Evolutionary conservation across 2,888 invertebrate genomes (phyloP).

Genomic region (Apoderus coryli): DNA sequence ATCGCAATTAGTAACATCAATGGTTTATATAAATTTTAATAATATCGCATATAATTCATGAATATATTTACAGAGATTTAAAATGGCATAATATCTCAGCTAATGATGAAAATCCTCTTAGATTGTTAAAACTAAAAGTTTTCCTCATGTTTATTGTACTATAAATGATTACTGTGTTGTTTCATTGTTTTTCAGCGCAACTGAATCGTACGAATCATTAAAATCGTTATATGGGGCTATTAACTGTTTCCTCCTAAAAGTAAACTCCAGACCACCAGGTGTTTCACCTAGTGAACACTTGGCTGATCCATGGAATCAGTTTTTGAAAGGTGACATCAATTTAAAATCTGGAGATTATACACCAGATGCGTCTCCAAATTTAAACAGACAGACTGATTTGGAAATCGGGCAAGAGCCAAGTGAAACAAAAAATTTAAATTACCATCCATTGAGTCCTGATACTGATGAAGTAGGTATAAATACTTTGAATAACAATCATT

Average conservation of each 20-base stretch:
- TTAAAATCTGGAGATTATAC: constrained; percentile 18
- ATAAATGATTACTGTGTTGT: no score
- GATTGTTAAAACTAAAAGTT: no score
- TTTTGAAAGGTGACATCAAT: constrained; percentile 42
- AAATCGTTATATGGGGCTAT: constrained; percentile 75
- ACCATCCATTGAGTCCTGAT: constrained; percentile 65
- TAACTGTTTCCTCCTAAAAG: constrained; percentile 77
- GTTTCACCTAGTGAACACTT: constrained; percentile 39
- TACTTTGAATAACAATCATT: no score
- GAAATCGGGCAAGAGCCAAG: constrained; percentile 39
- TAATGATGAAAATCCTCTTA: no score
- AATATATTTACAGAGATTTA: no score
- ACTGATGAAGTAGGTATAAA: constrained; percentile 38
- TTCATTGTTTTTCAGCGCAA: constrained; percentile 51
- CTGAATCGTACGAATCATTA: constrained; percentile 67
- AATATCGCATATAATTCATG: no score
- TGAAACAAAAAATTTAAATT: constrained; percentile 27
- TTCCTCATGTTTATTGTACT: no score
- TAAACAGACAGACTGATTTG: constrained; percentile 24
- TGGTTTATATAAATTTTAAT: no score
- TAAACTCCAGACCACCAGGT: constrained; percentile 64
- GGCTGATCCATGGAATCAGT: constrained; percentile 78
- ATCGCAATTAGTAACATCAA: no score
- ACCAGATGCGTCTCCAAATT: constrained; percentile 24
- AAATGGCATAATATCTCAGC: no score